Evolutionary conservation across 2,113 vertebrate species (phyloP), one percentile per base, ranked within the genome.

Genomic region (Nymphicus hollandicus): DNA sequence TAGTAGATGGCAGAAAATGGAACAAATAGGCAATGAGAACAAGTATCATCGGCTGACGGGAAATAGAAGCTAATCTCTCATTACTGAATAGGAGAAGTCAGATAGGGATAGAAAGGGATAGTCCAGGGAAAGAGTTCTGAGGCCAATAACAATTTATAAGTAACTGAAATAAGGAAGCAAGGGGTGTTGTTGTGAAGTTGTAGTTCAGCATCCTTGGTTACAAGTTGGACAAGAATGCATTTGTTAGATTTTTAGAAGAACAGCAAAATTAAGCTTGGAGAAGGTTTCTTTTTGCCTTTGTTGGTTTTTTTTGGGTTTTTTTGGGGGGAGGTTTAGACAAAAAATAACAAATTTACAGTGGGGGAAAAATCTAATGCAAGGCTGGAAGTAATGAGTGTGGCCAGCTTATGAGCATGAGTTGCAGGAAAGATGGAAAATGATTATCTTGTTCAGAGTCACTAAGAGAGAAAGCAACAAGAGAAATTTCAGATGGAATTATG

Each of bases 321-420:
- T 15, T 0, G 1, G 6, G 4, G 3, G 1, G 11, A 23, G 31
- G 41, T 41, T 41, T 12, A 37, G 25, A 24, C 12, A 49, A 2
- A 16, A 85, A 63, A 68, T 53, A 58, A 25, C 1, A 88, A 80
- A 86, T 74, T 44, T 39, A 23, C 1, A 18, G 15, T 50, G 20
- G 8, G 6, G 4, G 4, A 71, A 61, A 81, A 61, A 37, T n/a
- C 23, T 88, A 70, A 86, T 66, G 6, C 20, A 53, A 72, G 31
- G 6, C 9, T 83, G 35, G 27, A 92, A 69, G 15, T 46, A 9
- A 18, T 71, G 33, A 91, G 66, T 44, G 14, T 44, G 23, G 17
- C 4, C 50, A 61, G 8, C 33, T 41, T 77, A 37, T 11, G 8
- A 22, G 8, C 20, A 39, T 11, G 20, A 77, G 6, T 49, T 73